Evolutionary conservation across 2,113 vertebrate genomes (phyloP).

Genomic region (Emydocephalus ijimae): DNA sequence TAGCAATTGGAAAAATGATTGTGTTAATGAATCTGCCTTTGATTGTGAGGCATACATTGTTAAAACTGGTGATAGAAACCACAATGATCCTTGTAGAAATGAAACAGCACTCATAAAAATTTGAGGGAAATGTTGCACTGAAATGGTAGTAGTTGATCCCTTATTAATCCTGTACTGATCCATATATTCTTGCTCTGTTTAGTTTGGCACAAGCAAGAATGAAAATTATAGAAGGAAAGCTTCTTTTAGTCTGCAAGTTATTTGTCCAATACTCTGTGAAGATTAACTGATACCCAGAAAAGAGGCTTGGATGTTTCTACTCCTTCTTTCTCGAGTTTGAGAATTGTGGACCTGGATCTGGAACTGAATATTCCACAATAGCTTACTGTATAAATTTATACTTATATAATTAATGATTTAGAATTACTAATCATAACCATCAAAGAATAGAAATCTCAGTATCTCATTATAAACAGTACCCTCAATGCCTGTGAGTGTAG

Average conservation of each 20-base stretch:
- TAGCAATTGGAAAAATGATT: not conserved
- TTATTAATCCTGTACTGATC: conserved; percentile 15
- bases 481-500: not conserved
- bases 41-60: not conserved
- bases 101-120: conserved; percentile 20
- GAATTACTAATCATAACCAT: not conserved
- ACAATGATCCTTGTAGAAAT: not conserved
- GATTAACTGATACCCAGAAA: not conserved
- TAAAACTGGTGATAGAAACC: not conserved
- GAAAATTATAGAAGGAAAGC: not conserved
- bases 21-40: not conserved
- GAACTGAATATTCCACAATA: not conserved
- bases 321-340: not conserved
- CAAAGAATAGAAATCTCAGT: not conserved
- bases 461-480: not conserved
- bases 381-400: not conserved
- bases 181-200: conserved; percentile 31
- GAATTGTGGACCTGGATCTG: not conserved
- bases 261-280: not conserved
- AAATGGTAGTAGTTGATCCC: not conserved
- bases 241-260: not conserved
- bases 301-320: not conserved
- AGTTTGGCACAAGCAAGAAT: not conserved
- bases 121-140: conserved; percentile 13
- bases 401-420: not conserved